Percentiles rank a stretch among this genome's conserved stretches.
These are phyloP conservation scores for Epizoanthus illoricatus DNA, from an alignment of 92 coral and sea anemone species.

Conservation along the genomic window DNA sequence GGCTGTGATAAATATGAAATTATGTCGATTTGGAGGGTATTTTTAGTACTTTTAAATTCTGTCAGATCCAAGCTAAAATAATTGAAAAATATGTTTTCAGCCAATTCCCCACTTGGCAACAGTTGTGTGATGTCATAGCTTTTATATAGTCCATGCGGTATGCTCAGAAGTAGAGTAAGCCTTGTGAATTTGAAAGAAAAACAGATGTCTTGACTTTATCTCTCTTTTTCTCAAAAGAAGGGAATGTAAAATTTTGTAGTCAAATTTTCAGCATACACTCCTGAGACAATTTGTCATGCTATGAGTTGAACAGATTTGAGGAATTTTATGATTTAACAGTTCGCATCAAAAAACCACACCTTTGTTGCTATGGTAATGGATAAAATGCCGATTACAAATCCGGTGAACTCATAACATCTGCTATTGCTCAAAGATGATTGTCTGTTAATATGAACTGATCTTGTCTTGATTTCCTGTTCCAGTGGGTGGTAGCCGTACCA, in stretches of 20 bases:
- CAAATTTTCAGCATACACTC: slow-evolving; percentile 5
- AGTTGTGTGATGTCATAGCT: slow-evolving; percentile 2
- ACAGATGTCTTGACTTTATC: neutral
- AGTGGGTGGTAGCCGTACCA: no score
- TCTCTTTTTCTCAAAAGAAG: slow-evolving; percentile 20
- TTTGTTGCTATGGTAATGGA: slow-evolving; percentile 26
- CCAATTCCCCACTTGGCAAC: neutral
- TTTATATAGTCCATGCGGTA: slow-evolving; percentile 22
- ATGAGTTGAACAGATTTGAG: slow-evolving; percentile 19
- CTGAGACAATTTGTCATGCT: slow-evolving; percentile 17
- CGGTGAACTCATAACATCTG: slow-evolving; percentile 15
- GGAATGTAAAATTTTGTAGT: slow-evolving; percentile 11
- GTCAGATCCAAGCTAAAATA: slow-evolving; percentile 1
- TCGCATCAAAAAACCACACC: neutral
- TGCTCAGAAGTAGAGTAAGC: slow-evolving; percentile 9
- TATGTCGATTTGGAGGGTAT: slow-evolving; percentile 5
- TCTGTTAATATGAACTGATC: slow-evolving; percentile 12
- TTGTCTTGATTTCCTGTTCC: slow-evolving; percentile 14
- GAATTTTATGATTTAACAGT: neutral
- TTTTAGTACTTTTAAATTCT: neutral
- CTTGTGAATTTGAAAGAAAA: slow-evolving; percentile 22
- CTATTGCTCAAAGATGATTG: neutral
- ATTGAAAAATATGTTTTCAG: slow-evolving; percentile 19
- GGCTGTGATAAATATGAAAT: neutral
- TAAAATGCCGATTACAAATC: slow-evolving; percentile 10